Evolutionary conservation across 1,140 invertebrate species (phyloP), one percentile per base, ranked within the genome.

Genomic region (Heliothis virescens): DNA sequence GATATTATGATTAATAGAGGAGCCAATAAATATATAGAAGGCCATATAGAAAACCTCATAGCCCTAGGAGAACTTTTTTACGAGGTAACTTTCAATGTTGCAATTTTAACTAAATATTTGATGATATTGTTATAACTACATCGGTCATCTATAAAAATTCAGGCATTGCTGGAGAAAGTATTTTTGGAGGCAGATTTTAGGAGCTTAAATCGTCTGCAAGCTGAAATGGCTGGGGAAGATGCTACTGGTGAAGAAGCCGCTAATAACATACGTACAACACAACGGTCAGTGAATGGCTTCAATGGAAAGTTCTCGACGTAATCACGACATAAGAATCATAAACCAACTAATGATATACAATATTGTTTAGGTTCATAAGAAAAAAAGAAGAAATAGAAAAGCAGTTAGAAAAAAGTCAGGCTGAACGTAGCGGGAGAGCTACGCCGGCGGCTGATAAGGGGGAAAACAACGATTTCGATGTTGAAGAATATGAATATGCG

Each of bases 331-430:
- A 16, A 53, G 16, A 53, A 13, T 13, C 21, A 7, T 11, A 13
- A 21, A 4, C 2, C 2, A 4, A 3, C 3, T 10, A 21, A 13
- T 4, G 11, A 13, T 60, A 12, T 48, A 1, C 16, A 12, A 21
- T 48, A 18, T 1, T 48, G 1, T 74, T 62, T 16, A 92, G 92
- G 76, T 92, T 94, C 76, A 85, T 89, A 55, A 85, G 87, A 18
- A 92, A 90, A 50, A 92, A 91, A 72, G 86, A 88, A 83, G 91
- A 92, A 26, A 86, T 92, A n/a, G 85, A 89, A 67, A 87, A 87
- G 67, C 84, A 89, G 72, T 18, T 89, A 11, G 62, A 84, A 77
- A 88, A 83, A 47, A 85, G 75, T 78, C 75, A 84, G 76, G 52
- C 41, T 11, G 79, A 83, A 21, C 71, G 15, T 21, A 82, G 63